Percentiles rank a stretch among this genome's conserved stretches.
phyloP scores from a whole-genome alignment of 1,140 invertebrate genomes.

The Cotesia glomerata region DNA sequence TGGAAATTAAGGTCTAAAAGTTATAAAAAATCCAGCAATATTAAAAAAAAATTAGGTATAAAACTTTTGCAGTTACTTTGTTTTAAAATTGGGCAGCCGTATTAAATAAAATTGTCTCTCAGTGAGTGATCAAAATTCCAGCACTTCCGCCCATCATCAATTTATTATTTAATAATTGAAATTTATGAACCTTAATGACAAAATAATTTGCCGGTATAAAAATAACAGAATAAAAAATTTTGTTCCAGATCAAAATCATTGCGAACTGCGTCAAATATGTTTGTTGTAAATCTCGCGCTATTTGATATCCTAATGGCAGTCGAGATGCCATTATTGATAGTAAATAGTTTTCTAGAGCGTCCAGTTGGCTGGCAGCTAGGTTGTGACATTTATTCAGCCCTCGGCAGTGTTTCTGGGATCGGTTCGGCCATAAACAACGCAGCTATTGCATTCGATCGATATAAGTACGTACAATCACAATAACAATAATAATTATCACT shows the following conservation, averaged over 20 bases:
- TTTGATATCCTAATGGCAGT: conserved; percentile 78
- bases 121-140: no score
- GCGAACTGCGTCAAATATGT: conserved; percentile 80
- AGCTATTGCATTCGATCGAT: conserved; percentile 78
- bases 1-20: no score
- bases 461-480: conserved; percentile 63
- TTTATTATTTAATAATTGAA: neutral
- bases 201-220: neutral
- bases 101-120: no score
- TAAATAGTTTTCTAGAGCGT: conserved; percentile 72
- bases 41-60: no score
- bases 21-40: no score
- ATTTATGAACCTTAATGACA: neutral
- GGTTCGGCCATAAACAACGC: conserved; percentile 77
- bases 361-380: conserved; percentile 72
- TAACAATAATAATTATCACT: neutral
- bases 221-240: neutral
- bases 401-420: conserved; percentile 75
- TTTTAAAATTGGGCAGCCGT: no score
- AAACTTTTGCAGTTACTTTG: no score
- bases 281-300: conserved; percentile 78
- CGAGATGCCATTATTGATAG: conserved; percentile 76
- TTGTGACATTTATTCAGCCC: conserved; percentile 72
- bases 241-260: conserved; percentile 71
- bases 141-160: neutral